Conservation (phyloP, 2,888 invertebrate genomes). For the Melieria crassipennis region DNA sequence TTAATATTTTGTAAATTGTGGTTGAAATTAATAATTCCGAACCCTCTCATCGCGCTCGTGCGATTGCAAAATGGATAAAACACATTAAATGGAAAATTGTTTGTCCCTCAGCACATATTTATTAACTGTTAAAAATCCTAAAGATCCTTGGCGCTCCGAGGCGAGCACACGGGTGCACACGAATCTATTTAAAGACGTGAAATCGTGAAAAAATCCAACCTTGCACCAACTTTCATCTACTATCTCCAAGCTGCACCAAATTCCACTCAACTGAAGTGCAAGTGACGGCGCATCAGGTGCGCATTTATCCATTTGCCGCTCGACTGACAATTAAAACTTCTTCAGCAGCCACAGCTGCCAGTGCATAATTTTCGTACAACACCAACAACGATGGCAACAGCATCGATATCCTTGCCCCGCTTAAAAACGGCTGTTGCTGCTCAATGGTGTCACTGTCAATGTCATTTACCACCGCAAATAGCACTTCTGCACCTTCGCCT, state of each 20-base stretch:
- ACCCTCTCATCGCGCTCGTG: no score
- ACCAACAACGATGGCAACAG: not conserved
- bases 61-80: no score
- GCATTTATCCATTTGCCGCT: conserved; percentile 12
- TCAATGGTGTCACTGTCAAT: conserved; percentile 61
- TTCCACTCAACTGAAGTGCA: not conserved
- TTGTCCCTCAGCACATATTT: no score
- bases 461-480: conserved; percentile 52
- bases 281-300: not conserved
- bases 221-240: no score
- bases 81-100: no score
- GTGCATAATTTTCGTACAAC: not conserved
- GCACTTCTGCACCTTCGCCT: conserved; percentile 5
- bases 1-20: no score
- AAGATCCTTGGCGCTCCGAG: no score
- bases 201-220: no score
- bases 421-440: conserved; percentile 37
- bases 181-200: no score
- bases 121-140: no score
- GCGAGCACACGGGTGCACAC: no score
- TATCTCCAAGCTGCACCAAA: not conserved
- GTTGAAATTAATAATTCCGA: no score
- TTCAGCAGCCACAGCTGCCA: conserved; percentile 53
- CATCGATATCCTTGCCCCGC: not conserved
- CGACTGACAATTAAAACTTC: conserved; percentile 61